Conservation (phyloP, 2,113 vertebrate genomes). For the Taxidea taxus region DNA sequence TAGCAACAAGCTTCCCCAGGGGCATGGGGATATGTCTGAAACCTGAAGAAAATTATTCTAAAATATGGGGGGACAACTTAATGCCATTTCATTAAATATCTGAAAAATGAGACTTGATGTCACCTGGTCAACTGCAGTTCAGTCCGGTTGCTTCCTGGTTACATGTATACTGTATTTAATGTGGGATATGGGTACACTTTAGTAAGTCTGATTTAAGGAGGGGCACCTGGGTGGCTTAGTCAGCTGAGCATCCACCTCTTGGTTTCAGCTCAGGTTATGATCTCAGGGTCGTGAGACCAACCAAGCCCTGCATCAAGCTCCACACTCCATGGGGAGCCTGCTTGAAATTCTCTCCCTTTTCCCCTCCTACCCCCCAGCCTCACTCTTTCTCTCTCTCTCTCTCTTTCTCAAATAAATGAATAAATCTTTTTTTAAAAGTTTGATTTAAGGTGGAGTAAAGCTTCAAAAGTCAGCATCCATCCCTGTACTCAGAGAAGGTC, state of each 20-base stretch:
- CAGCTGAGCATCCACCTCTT: neutral
- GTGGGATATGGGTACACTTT: neutral
- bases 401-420: neutral
- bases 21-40: neutral
- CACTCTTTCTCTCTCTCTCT: neutral
- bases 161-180: neutral
- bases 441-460: neutral
- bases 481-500: neutral
- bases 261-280: neutral
- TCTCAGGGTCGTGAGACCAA: neutral
- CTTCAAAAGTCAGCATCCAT: neutral
- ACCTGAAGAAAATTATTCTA: neutral
- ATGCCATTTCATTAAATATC: neutral
- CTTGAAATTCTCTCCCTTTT: too few relatives aligned
- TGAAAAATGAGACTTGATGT: neutral
- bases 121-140: neutral
- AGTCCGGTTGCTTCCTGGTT: neutral
- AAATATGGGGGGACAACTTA: neutral
- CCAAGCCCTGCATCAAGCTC: too few relatives aligned
- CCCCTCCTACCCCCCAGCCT: too few relatives aligned
- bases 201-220: neutral
- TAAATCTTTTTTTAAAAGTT: neutral
- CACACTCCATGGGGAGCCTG: too few relatives aligned
- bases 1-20: neutral
- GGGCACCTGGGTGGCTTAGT: neutral